Evolutionary conservation across 2,797 vertebrate species (phyloP), one percentile per base, ranked within the genome.

Genomic region (Pipistrellus kuhlii): DNA sequence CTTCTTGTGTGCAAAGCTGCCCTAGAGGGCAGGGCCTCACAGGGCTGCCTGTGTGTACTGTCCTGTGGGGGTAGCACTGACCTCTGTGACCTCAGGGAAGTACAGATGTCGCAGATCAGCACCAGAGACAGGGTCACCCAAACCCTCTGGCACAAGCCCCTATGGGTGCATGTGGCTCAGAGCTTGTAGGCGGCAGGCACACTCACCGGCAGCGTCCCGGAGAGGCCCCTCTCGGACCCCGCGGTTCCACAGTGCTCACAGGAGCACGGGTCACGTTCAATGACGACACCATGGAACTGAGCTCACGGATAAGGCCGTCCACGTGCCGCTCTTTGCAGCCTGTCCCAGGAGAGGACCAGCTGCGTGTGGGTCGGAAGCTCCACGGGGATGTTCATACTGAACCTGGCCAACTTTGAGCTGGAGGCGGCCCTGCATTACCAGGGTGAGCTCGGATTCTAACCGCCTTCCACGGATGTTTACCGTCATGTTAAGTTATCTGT

Each of bases 321-420:
- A 0, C 20, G 10, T 32, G 75, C 90, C 12, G 57, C 8, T 5
- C 17, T 57, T 92, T 80, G 66, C 32, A 98, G 98, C 2, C 89
- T 69, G 75, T 69, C 95, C 90, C 84, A 75, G 92, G 98, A 96
- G 92, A 96, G 97, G 30, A 76, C 94, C 92, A 96, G 77, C 85
- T 98, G 96, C 91, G 87, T 99, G 78, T 99, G 98, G 98, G 97
- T 99, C 84, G 99, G 99, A 97, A 99, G 98, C 96, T 97, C 98
- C 9, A 97, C 98, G 93, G 99, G 98, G n/a, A 97, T 99, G 5
- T 98, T 98, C 95, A 90, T 99, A 95, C 95, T 99, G 75, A 99
- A 99, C 97, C 51, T 98, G 96, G 98, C 98, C 82, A 98, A 98
- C 89, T 98, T 99, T 53, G 99, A 99, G 89, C 93, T 99, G 69